phyloP scores from a whole-genome alignment of 2,797 vertebrate genomes.

The Hephaestus fuliginosus region DNA sequence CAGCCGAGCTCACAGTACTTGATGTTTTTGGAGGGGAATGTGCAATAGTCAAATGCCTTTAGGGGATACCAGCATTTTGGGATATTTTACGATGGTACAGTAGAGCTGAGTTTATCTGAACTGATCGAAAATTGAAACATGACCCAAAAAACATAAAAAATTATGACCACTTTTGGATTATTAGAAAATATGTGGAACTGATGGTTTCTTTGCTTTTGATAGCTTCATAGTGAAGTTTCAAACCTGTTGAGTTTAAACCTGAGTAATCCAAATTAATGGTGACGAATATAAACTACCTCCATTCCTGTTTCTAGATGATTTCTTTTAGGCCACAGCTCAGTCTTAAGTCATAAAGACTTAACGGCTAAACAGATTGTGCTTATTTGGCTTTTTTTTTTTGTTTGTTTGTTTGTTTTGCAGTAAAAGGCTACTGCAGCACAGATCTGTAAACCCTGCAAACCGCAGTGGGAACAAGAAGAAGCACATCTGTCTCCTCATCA shows the following conservation, averaged over 20 bases:
- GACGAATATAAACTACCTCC: slow-evolving; percentile 19
- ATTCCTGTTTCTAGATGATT: background rate
- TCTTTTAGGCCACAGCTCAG: background rate
- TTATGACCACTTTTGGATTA: background rate
- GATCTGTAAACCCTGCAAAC: background rate
- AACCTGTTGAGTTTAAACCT: background rate
- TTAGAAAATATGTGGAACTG: background rate
- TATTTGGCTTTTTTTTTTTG: slow-evolving; percentile 41
- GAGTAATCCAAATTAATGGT: slow-evolving; percentile 12
- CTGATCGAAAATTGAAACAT: slow-evolving; percentile 23
- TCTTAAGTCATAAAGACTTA: slow-evolving; percentile 5
- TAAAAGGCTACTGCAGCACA: slow-evolving; percentile 64
- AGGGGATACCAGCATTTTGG: slow-evolving; percentile 45
- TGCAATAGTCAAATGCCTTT: slow-evolving; percentile 53
- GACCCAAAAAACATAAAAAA: background rate
- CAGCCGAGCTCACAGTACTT: slow-evolving; percentile 32
- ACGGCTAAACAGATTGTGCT: background rate
- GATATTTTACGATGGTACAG: slow-evolving; percentile 24
- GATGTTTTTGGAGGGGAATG: slow-evolving; percentile 25
- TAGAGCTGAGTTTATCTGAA: slow-evolving; percentile 15
- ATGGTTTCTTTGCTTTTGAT: slow-evolving; percentile 8
- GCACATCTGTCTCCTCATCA: background rate
- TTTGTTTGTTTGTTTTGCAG: no score
- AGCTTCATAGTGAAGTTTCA: slow-evolving; percentile 7
- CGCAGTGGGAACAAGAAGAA: background rate